Base-by-base conservation (phyloP, 2,888 invertebrate genomes). In the Tenthredo livida region DNA sequence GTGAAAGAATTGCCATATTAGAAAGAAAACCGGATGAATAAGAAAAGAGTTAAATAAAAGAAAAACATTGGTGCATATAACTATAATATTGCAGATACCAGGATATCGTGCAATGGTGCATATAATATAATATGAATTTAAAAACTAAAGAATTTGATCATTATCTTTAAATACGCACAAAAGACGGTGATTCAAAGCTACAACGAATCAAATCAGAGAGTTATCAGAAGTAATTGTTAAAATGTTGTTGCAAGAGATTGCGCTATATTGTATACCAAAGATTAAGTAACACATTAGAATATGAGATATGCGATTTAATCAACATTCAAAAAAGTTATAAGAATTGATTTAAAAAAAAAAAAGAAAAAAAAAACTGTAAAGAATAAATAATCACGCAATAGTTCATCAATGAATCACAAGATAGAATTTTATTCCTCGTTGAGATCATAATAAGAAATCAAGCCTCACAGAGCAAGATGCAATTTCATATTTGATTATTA, bases 21-120 rank as follows among this genome's bases (percentile, higher is more conserved):
- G 25, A 75, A 75, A 33, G 6, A 40, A 37, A 58, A 54, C 15
- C 17, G 54, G 15, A 17, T 33, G 5, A n/a, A 54, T 33, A 4
- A 67, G 21, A 54, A n/a, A 50, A 50, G 5, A 37, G 29, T 33
- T 25, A 58, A n/a, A 25, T 25, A n/a, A 21, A 78, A 78, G 9
- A 50, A 54, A 33, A 54, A 54, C 43, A 47, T 75, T 75, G 54
- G 54, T 54, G 29, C 54, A 54, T 17, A 12, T 37, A 54, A 54
- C 33, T 78, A 58, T 54, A 54, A 33, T 9, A 54, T 78, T 78
- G 33, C 54, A 50, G 78, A 54, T 78, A 78, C 78, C 17, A 50
- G 37, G 33, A 78, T 54, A 78, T 78, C 54, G 78, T 54, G 78
- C 78, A 47, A 78, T 54, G 17, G 50, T 50, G 78, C 58, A n/a